phyloP scores from a whole-genome alignment of 2,113 vertebrate genomes.

The Vimba vimba region DNA sequence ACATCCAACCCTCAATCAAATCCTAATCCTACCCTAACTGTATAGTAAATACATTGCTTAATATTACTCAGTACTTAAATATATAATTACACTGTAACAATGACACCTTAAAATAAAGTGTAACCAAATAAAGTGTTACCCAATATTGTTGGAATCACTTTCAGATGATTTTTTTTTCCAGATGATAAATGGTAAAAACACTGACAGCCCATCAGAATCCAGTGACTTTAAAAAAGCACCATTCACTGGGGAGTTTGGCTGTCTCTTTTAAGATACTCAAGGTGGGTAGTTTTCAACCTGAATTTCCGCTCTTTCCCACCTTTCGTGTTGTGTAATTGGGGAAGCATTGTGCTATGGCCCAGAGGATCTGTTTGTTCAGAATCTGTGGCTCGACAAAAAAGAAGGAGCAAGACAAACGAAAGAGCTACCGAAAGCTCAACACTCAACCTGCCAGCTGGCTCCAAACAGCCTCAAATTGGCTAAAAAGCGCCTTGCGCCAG shows the following conservation, averaged over 20 bases:
- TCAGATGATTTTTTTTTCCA: too few relatives aligned
- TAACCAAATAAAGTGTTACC: too few relatives aligned
- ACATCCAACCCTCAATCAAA: too few relatives aligned
- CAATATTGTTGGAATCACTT: too few relatives aligned
- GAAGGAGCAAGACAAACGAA: slow-evolving; percentile 19
- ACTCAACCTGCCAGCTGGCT: slow-evolving; percentile 37
- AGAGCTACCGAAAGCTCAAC: slow-evolving; percentile 3
- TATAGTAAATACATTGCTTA: too few relatives aligned
- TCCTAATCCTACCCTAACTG: too few relatives aligned
- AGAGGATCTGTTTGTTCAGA: slow-evolving; percentile 46
- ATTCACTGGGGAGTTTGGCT: neutral
- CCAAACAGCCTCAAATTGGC: slow-evolving; percentile 9
- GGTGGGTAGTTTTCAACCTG: slow-evolving; percentile 14
- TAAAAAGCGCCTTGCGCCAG: neutral
- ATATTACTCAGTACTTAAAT: too few relatives aligned
- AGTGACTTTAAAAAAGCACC: neutral
- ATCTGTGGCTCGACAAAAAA: slow-evolving; percentile 22
- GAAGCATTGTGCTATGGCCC: slow-evolving; percentile 1
- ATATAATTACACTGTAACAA: too few relatives aligned
- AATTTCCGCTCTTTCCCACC: slow-evolving; percentile 18
- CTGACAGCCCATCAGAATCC: too few relatives aligned
- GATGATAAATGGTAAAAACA: too few relatives aligned
- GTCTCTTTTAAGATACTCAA: neutral
- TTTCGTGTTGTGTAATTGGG: slow-evolving; percentile 21
- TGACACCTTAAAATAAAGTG: too few relatives aligned